These are phyloP conservation scores for Andrena chrysosceles DNA, from an alignment of 2,888 invertebrate genomes.

Conservation along the genomic window DNA sequence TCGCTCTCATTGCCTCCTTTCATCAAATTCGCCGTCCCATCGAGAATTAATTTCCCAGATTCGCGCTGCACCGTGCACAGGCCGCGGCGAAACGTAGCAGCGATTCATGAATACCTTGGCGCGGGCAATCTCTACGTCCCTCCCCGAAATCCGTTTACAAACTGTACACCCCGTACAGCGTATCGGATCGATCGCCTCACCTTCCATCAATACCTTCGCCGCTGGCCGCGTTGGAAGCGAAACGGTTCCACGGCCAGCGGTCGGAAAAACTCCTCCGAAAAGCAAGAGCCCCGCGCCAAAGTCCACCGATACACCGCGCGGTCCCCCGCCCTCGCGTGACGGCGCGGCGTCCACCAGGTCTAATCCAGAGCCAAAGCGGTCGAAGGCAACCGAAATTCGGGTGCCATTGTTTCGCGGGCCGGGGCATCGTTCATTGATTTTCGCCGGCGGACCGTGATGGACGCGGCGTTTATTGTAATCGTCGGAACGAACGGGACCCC, in stretches of 20 bases:
- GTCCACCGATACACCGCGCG: background rate
- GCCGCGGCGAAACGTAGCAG: no score
- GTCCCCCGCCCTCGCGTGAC: background rate
- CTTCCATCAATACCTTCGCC: conserved; percentile 59
- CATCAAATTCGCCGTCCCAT: no score
- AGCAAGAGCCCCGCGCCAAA: conserved; percentile 10
- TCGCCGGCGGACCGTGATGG: conserved; percentile 58
- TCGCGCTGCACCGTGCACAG: no score
- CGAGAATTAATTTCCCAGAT: no score
- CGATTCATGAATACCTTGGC: background rate
- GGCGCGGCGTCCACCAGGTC: conserved; percentile 6
- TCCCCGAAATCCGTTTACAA: conserved; percentile 14
- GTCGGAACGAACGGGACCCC: conserved; percentile 33
- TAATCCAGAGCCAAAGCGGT: conserved; percentile 8
- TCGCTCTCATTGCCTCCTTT: no score
- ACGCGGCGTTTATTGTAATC: conserved; percentile 62
- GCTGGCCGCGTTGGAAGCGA: conserved; percentile 37
- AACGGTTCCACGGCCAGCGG: conserved; percentile 44
- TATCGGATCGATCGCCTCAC: conserved; percentile 57
- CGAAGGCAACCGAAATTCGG: conserved; percentile 47
- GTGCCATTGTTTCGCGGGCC: conserved; percentile 55
- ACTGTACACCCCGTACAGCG: conserved; percentile 52
- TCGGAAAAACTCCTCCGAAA: conserved; percentile 17
- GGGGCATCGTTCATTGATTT: conserved; percentile 52
- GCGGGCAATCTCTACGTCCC: background rate